These are phyloP conservation scores for Ormyrus nitidulus DNA, from an alignment of 2,888 invertebrate genomes.

Conservation along the genomic window DNA sequence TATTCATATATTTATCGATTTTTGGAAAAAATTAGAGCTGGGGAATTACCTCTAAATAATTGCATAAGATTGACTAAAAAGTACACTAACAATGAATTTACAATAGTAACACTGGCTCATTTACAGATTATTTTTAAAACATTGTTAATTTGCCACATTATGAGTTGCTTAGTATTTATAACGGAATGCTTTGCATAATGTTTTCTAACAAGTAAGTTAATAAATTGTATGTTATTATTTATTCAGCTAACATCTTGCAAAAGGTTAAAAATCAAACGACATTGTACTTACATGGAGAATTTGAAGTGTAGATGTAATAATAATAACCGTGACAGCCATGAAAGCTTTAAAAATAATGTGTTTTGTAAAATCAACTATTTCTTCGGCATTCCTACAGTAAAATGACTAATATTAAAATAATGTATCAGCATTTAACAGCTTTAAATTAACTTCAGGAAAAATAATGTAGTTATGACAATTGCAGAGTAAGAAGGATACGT, in stretches of 20 bases:
- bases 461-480: too few relatives aligned
- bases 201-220: too few relatives aligned
- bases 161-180: conserved; percentile 10
- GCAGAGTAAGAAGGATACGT: too few relatives aligned
- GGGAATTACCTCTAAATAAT: neutral
- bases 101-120: conserved; percentile 10
- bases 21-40: conserved; percentile 28
- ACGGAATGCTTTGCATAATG: conserved; percentile 10
- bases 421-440: too few relatives aligned
- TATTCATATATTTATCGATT: neutral
- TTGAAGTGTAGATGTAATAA: conserved; percentile 8
- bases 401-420: neutral
- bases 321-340: neutral
- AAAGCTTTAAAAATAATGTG: conserved; percentile 8
- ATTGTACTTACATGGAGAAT: conserved; percentile 21
- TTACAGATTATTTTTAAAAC: conserved; percentile 13
- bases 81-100: neutral
- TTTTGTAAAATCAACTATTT: conserved; percentile 11
- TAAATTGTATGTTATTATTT: too few relatives aligned
- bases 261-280: neutral
- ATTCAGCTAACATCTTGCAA: neutral
- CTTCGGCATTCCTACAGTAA: neutral
- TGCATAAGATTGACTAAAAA: neutral
- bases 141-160: neutral
- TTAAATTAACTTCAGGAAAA: too few relatives aligned